phyloP scores from a whole-genome alignment of 2,888 invertebrate species.

The Tillus elongatus region DNA sequence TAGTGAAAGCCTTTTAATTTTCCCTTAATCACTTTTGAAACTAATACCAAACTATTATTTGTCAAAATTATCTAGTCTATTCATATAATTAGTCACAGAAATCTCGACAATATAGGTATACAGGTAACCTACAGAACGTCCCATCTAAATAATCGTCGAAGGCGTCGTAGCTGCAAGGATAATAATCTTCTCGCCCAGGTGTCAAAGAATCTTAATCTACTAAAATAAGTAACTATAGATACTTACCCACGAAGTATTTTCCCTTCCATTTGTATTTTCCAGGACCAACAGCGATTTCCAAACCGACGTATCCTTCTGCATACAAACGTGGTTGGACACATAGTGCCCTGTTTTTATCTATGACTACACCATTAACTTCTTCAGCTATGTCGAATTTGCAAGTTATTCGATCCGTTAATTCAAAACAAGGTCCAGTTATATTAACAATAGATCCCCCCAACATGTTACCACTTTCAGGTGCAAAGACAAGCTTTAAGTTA shows the following conservation, averaged over 20 bases:
- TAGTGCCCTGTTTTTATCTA: slow-evolving; percentile 74
- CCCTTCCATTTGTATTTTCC: slow-evolving; percentile 83
- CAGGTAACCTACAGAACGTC: too few species aligned
- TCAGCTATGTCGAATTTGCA: slow-evolving; percentile 75
- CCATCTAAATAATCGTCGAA: too few species aligned
- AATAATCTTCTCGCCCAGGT: too few species aligned
- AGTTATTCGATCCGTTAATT: slow-evolving; percentile 61
- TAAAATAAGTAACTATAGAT: neutral
- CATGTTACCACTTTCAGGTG: slow-evolving; percentile 96
- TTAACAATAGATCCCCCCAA: slow-evolving; percentile 93
- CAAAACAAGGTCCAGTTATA: slow-evolving; percentile 92
- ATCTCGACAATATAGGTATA: neutral
- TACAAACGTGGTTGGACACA: slow-evolving; percentile 82
- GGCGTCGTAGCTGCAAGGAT: too few species aligned
- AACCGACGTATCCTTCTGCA: slow-evolving; percentile 80
- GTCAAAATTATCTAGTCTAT: too few species aligned
- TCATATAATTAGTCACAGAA: too few species aligned
- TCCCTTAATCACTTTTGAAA: too few species aligned
- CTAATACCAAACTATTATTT: too few species aligned
- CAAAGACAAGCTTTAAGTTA: slow-evolving; percentile 73
- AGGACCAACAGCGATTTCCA: slow-evolving; percentile 77
- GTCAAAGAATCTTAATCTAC: too few species aligned
- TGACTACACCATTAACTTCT: slow-evolving; percentile 65
- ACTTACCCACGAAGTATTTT: slow-evolving; percentile 80
- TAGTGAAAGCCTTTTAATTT: too few species aligned